Base-by-base conservation (phyloP, 2,113 vertebrate species). In the Corythoichthys intestinalis region DNA sequence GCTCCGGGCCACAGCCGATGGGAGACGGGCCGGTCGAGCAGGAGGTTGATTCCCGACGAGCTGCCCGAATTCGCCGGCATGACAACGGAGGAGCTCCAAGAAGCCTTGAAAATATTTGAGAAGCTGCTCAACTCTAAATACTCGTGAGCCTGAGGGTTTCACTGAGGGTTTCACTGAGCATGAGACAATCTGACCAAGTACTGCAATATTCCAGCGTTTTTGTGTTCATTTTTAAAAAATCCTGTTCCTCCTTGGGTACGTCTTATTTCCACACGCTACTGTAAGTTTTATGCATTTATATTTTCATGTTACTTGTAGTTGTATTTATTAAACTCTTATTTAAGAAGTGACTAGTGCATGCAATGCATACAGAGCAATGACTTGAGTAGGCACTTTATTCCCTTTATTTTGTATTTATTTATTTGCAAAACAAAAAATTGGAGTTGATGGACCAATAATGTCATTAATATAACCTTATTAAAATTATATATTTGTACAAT, bases 1-100 rank as follows among this genome's bases (percentile, higher is more conserved):
- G 90, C 90, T 0, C 67, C 87, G 39, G 64, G 79, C 8, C 77
- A 59, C 76, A 60, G 35, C 34, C 80, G 87, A 11, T 86, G 86
- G 15, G 72, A 72, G 14, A 17, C 15, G 14, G 4, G 44, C 37
- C 77, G 77, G 28, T 14, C 82, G 67, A 71, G 76, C 39, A 75
- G 69, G 38, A 86, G 86, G 28, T 62, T 88, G 44, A 72, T 83
- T 13, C 84, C 90, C 0, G 87, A 89, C 62, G 87, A 89, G 3
- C 4, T 81, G 28, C 62, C 72, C 11, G 83, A 90, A 7, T 72
- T 84, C 0, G 14, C 61, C 41, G 88, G 91, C 63, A 53, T 91
- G 52, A 83, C 83, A 1, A 15, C 81, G 1, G 84, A 85, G 13
- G 81, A 88, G 73, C 73, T 85, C 54, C 79, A 88, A 60, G 50